These are phyloP conservation scores for Drosophila simulans DNA, from an alignment of 1,140 invertebrate species.

Conservation along the genomic window DNA sequence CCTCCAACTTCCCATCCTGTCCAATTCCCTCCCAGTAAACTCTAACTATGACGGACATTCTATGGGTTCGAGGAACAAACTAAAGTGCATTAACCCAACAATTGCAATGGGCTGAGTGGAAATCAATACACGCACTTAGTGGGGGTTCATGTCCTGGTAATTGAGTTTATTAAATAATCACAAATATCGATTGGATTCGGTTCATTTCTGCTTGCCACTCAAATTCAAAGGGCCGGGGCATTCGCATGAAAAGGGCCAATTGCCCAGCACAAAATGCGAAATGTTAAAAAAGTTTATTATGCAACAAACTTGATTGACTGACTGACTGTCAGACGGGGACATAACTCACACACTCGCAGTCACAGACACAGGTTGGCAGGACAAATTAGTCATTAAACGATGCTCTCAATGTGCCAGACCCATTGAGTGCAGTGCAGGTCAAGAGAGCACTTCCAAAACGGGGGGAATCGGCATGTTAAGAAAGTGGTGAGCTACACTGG, in stretches of 20 bases:
- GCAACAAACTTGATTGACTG: conserved; percentile 47
- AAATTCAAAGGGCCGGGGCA: conserved; percentile 10
- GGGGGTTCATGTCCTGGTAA: conserved; percentile 43
- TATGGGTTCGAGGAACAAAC: conserved; percentile 26
- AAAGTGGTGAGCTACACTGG: conserved; percentile 22
- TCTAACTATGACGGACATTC: conserved; percentile 20
- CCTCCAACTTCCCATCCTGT: no score
- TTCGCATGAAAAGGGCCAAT: conserved; percentile 47
- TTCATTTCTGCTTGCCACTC: conserved; percentile 6
- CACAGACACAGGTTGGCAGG: conserved; percentile 32
- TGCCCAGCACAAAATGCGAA: conserved; percentile 63
- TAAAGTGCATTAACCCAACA: conserved; percentile 61
- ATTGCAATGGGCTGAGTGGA: background rate
- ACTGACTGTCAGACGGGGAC: conserved; percentile 24
- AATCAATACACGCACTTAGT: conserved; percentile 41
- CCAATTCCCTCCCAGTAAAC: no score
- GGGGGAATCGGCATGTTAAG: conserved; percentile 27
- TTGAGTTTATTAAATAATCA: conserved; percentile 83
- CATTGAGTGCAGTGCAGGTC: conserved; percentile 21
- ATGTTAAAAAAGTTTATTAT: conserved; percentile 47
- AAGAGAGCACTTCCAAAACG: conserved; percentile 54
- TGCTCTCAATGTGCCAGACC: conserved; percentile 47
- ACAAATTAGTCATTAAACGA: conserved; percentile 74
- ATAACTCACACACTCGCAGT: background rate
- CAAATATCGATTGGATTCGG: conserved; percentile 72